A percentile compares a stretch with the other conserved stretches of the same genome.
These are phyloP conservation scores for Strigamia transsilvanica DNA, from an alignment of 2,888 invertebrate species.

Conservation along the genomic window DNA sequence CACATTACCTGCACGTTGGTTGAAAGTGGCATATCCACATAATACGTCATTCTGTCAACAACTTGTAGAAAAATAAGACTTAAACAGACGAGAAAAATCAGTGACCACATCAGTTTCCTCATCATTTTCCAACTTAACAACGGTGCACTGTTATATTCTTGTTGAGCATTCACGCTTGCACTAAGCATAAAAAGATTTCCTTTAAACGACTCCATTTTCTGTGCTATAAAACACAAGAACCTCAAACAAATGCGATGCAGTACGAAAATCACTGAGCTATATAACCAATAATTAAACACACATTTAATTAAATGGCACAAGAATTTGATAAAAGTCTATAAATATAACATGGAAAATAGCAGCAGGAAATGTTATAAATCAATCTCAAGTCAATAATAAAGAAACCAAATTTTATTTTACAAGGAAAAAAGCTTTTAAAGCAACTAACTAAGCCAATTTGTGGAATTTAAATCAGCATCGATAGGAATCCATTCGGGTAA, in stretches of 20 bases:
- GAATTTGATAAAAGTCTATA: background rate
- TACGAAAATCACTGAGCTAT: background rate
- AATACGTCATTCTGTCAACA: background rate
- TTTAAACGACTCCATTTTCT: background rate
- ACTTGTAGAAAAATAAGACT: background rate
- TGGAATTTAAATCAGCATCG: conserved; percentile 31
- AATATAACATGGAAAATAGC: background rate
- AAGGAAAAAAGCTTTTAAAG: too few relatives aligned
- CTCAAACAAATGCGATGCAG: background rate
- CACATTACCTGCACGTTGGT: background rate
- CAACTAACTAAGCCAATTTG: background rate
- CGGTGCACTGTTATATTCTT: background rate
- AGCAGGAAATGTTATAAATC: background rate
- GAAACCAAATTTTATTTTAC: too few relatives aligned
- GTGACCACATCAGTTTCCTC: background rate
- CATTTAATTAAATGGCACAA: background rate
- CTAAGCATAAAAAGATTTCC: background rate
- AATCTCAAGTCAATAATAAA: background rate
- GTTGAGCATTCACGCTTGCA: background rate
- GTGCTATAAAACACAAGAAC: background rate
- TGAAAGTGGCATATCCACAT: background rate
- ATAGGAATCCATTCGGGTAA: conserved; percentile 52
- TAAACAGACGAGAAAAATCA: conserved; percentile 1
- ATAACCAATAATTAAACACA: background rate
- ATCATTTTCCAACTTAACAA: background rate